Conservation (phyloP, 2,888 invertebrate species). For the Polylopha cassiicola region DNA sequence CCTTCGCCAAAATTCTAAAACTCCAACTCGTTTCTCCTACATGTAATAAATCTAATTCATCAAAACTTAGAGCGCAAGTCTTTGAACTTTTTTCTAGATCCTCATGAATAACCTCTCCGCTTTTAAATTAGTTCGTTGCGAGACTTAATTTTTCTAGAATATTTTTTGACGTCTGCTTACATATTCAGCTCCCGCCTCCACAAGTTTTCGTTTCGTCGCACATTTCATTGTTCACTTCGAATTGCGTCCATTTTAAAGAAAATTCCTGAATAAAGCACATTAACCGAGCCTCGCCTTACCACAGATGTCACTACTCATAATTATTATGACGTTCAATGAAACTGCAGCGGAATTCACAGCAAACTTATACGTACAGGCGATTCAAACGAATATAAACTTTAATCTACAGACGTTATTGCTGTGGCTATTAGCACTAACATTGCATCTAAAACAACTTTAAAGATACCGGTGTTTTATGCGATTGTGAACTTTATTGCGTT, state of each 20-base stretch:
- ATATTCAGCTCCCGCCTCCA: no score
- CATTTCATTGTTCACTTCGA: not conserved
- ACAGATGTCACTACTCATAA: constrained; percentile 22
- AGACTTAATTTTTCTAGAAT: no score
- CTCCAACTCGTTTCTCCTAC: no score
- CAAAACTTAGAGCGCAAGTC: no score
- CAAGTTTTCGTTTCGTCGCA: no score
- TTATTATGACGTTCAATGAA: constrained; percentile 21
- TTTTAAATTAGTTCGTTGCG: no score
- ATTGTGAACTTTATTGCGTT: constrained; percentile 1
- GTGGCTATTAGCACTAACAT: not conserved
- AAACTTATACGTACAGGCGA: not conserved
- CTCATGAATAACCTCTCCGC: no score
- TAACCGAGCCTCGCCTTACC: constrained; percentile 10
- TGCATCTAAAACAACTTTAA: not conserved
- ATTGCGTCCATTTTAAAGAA: constrained; percentile 5
- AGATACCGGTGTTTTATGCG: not conserved
- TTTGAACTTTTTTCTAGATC: no score
- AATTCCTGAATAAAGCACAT: constrained; percentile 6
- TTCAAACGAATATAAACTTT: not conserved
- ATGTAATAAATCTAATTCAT: no score
- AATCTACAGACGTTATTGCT: no score
- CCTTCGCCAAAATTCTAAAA: no score
- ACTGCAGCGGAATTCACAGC: constrained; percentile 12
- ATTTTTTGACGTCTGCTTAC: no score